Base-by-base conservation (phyloP, 2,888 invertebrate genomes). In the Ornithoptera priamus region DNA sequence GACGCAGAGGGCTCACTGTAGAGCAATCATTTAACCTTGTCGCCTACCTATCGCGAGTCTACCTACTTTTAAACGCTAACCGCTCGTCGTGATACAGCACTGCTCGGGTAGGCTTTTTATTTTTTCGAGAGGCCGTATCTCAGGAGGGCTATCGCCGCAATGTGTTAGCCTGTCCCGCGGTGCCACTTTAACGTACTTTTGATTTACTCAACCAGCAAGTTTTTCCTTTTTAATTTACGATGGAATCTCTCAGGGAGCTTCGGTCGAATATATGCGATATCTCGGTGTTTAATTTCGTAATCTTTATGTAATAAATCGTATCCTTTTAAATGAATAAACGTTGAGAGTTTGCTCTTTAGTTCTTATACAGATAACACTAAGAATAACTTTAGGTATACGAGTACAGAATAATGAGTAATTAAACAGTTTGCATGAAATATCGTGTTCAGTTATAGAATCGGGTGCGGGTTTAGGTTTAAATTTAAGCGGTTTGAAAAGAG, bases 151-250 rank as follows among this genome's bases (percentile, higher is more conserved):
- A 87, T 88, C 86, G 74, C 73, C 70, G 82, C 82, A 77, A 87
- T 87, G 80, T 83, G 83, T 87, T 85, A 80, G 78, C 71, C 79
- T 76, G 83, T 81, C 84, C 79, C 79, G 78, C 81, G 81, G 85
- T 83, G 81, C 81, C 81, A 81, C 81, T 87, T 84, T 83, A 82
- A 77, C 78, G 77, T 85, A 84, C 83, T 83, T 85, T 86, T 83
- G 83, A 84, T 84, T 83, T 84, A 85, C 81, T 83, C 78, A 74
- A 73, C 73, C 76, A 67, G 74, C 71, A 73, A 72, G 75, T 72
- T 76, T 18, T 75, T 61, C 77, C 74, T 73, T 68, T 73, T 72
- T 67, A 62, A 72, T 73, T 72, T 76, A 75, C 77, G 77, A 78
- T 77, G 74, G 69, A 68, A 74, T 75, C 78, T 70, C 63, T 46